These are phyloP conservation scores for Fragum fragum DNA, from an alignment of 2,888 invertebrate genomes.

Conservation along the genomic window DNA sequence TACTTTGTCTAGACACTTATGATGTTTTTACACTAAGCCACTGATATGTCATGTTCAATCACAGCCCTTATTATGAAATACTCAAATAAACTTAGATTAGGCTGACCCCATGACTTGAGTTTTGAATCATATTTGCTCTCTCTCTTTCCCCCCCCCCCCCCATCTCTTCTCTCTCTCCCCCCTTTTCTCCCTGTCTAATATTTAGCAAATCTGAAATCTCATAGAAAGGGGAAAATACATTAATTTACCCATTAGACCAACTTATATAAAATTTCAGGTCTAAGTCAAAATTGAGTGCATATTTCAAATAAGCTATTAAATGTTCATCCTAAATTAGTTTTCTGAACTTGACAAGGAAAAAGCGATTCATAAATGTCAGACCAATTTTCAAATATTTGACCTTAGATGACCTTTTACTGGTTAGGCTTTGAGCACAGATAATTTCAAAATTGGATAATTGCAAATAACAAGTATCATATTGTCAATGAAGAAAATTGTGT, in stretches of 20 bases:
- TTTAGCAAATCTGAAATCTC: no score
- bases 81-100: no score
- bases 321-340: constrained; percentile 15
- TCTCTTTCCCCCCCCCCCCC: no score
- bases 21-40: no score
- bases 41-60: no score
- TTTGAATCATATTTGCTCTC: no score
- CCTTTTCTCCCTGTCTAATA: no score
- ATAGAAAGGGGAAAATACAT: not conserved
- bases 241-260: not conserved
- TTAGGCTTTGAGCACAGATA: constrained; percentile 15
- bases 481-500: not conserved
- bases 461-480: constrained; percentile 12
- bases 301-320: constrained; percentile 11
- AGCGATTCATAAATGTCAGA: constrained; percentile 22
- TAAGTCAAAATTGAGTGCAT: not conserved
- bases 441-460: constrained; percentile 30
- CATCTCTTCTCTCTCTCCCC: no score
- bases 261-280: not conserved
- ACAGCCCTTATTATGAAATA: no score
- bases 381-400: constrained; percentile 29
- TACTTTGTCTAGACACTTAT: no score
- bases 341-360: constrained; percentile 21
- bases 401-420: constrained; percentile 22
- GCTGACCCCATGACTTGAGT: no score